These are phyloP conservation scores for Tragelaphus buxtoni DNA, from an alignment of 2,113 vertebrate genomes.

Conservation along the genomic window DNA sequence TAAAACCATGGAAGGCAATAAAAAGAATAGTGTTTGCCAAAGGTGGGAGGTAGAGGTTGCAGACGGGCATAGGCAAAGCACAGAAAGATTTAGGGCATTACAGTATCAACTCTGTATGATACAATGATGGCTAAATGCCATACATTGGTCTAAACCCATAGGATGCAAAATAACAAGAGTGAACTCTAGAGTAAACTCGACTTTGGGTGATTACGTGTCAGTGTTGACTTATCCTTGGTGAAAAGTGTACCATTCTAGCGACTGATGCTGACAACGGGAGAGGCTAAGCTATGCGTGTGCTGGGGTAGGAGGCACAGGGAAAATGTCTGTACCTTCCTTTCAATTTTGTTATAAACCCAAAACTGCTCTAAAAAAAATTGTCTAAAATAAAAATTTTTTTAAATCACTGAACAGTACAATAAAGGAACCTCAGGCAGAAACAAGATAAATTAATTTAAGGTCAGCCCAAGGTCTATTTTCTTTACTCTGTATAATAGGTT, in stretches of 20 bases:
- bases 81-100: not conserved
- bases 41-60: not conserved
- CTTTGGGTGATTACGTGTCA: not conserved
- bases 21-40: not conserved
- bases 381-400: not conserved
- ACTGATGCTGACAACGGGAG: not conserved
- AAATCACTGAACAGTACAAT: not conserved
- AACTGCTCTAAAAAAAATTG: not conserved
- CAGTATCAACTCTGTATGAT: not conserved
- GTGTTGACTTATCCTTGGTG: not conserved
- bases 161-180: not conserved
- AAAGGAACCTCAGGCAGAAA: not conserved
- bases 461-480: not conserved
- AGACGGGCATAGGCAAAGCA: not conserved
- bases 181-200: not conserved
- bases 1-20: not conserved
- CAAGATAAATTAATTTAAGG: conserved; percentile 16
- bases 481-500: not conserved
- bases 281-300: not conserved
- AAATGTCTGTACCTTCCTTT: not conserved
- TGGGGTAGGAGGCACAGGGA: too few species aligned
- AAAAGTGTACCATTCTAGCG: not conserved
- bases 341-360: not conserved
- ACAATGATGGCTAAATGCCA: not conserved
- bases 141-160: not conserved